Conservation (phyloP, 1,140 invertebrate species). For the Anoplolepis gracilipes region DNA sequence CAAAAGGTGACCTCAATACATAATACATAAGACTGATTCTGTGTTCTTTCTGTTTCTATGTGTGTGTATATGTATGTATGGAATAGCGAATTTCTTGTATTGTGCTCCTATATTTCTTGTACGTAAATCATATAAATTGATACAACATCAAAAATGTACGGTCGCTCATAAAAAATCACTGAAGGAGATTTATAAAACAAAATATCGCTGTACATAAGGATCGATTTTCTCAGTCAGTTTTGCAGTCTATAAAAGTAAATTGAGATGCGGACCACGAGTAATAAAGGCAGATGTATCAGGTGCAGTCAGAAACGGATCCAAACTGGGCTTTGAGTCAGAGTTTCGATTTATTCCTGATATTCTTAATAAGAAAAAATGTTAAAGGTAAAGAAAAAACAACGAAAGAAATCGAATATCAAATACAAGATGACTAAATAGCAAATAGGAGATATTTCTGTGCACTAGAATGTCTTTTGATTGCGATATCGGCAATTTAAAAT, state of each 20-base stretch:
- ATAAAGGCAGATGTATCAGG: constrained; percentile 6
- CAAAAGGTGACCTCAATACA: not conserved
- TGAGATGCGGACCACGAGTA: not conserved
- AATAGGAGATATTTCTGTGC: not conserved
- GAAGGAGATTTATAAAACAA: constrained; percentile 26
- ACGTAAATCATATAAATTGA: constrained; percentile 20
- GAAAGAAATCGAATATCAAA: not conserved
- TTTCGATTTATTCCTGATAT: not conserved
- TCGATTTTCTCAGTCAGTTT: constrained; percentile 41
- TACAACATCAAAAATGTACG: not conserved
- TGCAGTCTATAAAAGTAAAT: constrained; percentile 30
- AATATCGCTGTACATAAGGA: not conserved
- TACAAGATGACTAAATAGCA: too few species aligned
- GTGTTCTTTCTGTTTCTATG: not conserved
- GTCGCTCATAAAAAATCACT: not conserved
- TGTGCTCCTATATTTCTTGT: not conserved
- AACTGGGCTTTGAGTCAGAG: not conserved
- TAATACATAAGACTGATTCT: constrained; percentile 17
- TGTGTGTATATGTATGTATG: too few species aligned
- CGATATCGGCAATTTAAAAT: not conserved
- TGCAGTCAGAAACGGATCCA: not conserved
- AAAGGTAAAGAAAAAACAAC: not conserved
- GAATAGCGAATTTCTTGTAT: not conserved
- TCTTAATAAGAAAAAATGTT: not conserved
- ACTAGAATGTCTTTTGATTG: not conserved